phyloP scores from a whole-genome alignment of 2,888 invertebrate genomes.

The Agriopis leucophaearia region DNA sequence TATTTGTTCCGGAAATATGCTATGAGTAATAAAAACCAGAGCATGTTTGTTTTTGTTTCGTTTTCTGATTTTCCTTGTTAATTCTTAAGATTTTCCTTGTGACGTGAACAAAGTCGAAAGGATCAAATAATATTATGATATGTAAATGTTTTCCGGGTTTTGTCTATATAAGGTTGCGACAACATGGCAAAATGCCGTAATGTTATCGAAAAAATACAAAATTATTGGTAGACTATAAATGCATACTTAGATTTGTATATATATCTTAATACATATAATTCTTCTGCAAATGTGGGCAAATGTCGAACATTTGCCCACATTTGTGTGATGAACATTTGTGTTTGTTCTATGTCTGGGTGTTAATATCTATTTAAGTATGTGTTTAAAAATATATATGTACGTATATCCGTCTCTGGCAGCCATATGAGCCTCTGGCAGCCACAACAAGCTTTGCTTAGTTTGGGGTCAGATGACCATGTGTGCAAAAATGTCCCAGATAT shows the following conservation, averaged over 20 bases:
- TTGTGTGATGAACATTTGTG: no score
- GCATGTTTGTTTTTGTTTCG: constrained; percentile 13
- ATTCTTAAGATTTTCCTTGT: constrained; percentile 22
- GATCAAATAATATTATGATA: constrained; percentile 24
- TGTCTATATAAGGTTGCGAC: not conserved
- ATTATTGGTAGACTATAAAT: not conserved
- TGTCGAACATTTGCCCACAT: no score
- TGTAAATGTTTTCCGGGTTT: constrained; percentile 23
- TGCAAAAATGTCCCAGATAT: no score
- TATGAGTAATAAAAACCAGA: not conserved
- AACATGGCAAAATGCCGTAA: not conserved
- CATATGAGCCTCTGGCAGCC: no score
- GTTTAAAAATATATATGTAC: no score
- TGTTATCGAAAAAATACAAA: not conserved
- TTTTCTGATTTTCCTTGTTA: constrained; percentile 10
- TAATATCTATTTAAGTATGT: no score
- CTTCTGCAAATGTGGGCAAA: no score
- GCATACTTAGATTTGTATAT: not conserved
- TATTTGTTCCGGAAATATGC: not conserved
- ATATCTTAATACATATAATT: no score
- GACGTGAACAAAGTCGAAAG: not conserved
- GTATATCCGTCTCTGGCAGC: no score
- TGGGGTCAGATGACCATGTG: no score
- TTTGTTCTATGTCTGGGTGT: no score
- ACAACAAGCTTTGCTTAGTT: no score